phyloP scores from a whole-genome alignment of 1,140 invertebrate genomes.

The Pseudomyrmex cubaensis region DNA sequence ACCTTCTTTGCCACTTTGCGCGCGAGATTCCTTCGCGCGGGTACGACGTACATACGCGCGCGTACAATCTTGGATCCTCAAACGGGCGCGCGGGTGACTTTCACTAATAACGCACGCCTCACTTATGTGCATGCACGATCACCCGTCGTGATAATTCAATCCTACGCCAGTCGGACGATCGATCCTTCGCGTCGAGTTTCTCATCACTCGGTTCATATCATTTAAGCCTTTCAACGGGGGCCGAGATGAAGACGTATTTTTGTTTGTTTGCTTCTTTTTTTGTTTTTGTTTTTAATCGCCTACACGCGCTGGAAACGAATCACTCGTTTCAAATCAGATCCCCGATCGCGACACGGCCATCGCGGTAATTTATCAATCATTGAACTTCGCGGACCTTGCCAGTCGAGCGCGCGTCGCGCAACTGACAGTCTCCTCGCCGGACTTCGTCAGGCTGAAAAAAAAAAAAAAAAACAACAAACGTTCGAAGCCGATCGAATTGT shows the following conservation, averaged over 20 bases:
- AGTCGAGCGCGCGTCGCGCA: no score
- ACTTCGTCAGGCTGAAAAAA: no score
- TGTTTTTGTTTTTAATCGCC: no score
- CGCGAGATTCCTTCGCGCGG: neutral
- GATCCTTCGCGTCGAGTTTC: neutral
- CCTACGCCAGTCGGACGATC: neutral
- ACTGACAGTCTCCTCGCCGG: no score
- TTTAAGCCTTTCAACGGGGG: neutral
- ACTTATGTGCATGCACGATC: constrained; percentile 36
- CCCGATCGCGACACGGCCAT: no score
- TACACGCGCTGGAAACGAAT: no score
- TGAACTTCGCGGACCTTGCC: no score
- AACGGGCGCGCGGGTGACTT: constrained; percentile 52
- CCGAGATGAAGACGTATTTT: neutral
- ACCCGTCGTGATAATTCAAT: constrained; percentile 52
- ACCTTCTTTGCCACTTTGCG: constrained; percentile 47
- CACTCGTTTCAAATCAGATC: no score
- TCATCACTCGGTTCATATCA: neutral
- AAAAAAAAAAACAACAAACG: no score
- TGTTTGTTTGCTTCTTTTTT: no score
- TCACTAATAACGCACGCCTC: constrained; percentile 67
- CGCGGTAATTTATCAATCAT: no score
- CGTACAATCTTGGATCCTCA: constrained; percentile 7
- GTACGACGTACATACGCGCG: neutral
- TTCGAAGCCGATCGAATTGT: no score